A percentile compares a stretch with the other conserved stretches of the same genome.
phyloP scores from a whole-genome alignment of 1,140 invertebrate genomes.

The Pseudobourletiella spinata region DNA sequence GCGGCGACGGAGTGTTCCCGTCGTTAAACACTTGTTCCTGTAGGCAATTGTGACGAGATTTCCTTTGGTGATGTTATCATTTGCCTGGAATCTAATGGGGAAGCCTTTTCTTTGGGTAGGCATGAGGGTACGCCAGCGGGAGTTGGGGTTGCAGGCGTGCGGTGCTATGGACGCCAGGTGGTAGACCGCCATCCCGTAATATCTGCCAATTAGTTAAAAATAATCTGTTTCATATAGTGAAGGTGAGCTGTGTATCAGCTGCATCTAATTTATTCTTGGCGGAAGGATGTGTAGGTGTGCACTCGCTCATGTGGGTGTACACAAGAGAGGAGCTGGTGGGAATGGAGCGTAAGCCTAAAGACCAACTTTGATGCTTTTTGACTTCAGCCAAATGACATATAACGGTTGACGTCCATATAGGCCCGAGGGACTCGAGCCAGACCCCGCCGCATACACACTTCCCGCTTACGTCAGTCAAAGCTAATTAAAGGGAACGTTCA shows the following conservation, averaged over 20 bases:
- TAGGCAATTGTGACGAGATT: constrained; percentile 3
- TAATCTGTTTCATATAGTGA: not conserved
- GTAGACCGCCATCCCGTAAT: constrained; percentile 6
- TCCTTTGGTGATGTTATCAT: not conserved
- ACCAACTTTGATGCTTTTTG: no score
- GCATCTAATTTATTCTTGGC: no score
- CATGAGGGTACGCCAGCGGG: not conserved
- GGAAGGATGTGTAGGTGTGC: no score
- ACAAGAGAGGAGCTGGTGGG: no score
- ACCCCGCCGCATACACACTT: no score
- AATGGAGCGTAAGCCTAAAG: no score
- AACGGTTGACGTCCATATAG: no score
- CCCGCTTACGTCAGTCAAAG: no score
- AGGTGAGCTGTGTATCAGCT: not conserved
- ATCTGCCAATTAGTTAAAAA: not conserved
- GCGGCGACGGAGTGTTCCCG: constrained; percentile 54
- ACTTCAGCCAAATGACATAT: no score
- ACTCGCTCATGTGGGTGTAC: no score
- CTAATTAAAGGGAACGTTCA: no score
- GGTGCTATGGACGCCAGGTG: not conserved
- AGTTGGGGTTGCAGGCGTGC: not conserved
- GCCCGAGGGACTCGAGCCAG: no score
- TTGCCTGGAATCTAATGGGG: constrained; percentile 4
- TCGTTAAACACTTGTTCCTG: constrained; percentile 7
- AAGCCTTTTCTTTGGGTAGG: not conserved